phyloP scores from a whole-genome alignment of 37 sponge, comb jelly and placozoan species.

The Haliclona indistincta region DNA sequence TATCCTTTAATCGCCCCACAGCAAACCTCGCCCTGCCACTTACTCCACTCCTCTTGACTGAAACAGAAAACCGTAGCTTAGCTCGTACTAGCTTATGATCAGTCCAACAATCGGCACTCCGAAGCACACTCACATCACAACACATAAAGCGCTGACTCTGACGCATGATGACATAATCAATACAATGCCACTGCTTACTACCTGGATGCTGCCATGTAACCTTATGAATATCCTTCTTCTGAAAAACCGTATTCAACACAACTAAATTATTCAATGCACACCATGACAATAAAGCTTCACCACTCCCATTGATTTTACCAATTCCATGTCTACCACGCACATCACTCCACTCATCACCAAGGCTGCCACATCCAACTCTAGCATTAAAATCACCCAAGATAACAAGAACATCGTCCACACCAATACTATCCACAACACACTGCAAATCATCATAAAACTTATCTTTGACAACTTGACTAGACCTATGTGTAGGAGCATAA shows the following conservation, averaged over 20 bases:
- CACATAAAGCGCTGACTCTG: not conserved
- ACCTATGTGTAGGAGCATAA: not conserved
- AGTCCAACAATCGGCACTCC: conserved; percentile 3
- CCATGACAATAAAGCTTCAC: not conserved
- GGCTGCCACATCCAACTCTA: too few relatives aligned
- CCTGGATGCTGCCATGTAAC: conserved; percentile 15
- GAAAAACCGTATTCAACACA: not conserved
- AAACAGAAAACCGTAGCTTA: not conserved
- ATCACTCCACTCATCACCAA: not conserved
- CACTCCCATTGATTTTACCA: not conserved
- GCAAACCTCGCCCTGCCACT: not conserved
- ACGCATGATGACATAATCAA: not conserved
- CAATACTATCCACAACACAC: not conserved
- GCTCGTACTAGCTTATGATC: conserved; percentile 10
- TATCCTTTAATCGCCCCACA: not conserved
- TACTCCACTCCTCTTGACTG: not conserved
- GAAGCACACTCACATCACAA: not conserved
- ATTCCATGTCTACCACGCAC: not conserved
- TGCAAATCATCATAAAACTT: not conserved
- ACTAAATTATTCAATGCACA: not conserved
- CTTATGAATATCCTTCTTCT: conserved; percentile 4
- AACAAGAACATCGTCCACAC: not conserved
- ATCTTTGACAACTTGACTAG: not conserved
- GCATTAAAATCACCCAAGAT: too few relatives aligned
- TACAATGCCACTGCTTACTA: conserved; percentile 21